Evolutionary conservation across 2,888 invertebrate genomes (phyloP).

Genomic region (Neuroscelio doddi): DNA sequence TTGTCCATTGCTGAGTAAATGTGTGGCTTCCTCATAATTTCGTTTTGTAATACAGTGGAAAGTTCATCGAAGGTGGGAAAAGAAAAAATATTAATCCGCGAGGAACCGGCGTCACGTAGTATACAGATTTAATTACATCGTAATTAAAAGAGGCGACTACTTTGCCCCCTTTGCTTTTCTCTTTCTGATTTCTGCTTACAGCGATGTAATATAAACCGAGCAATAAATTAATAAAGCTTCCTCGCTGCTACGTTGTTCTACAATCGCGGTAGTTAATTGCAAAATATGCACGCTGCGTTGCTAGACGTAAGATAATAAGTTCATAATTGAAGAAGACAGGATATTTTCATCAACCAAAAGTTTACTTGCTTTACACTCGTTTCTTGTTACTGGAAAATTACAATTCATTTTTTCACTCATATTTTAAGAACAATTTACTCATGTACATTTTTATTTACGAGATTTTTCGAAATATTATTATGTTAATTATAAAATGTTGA

Average conservation of each 20-base stretch:
- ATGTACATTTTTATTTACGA: too few species aligned
- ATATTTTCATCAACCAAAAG: conserved; percentile 38
- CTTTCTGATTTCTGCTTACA: conserved; percentile 47
- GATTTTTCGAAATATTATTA: too few species aligned
- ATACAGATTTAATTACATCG: conserved; percentile 61
- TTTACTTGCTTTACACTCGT: conserved; percentile 19
- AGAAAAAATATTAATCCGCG: conserved; percentile 49
- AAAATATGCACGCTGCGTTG: conserved; percentile 36
- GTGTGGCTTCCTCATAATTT: conserved; percentile 22
- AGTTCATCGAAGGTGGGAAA: conserved; percentile 21
- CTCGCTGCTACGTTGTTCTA: conserved; percentile 55
- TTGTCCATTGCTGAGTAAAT: too few species aligned
- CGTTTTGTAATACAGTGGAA: conserved; percentile 27
- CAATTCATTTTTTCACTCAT: conserved; percentile 29
- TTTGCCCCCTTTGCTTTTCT: conserved; percentile 38
- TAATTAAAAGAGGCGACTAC: conserved; percentile 63
- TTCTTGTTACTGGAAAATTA: conserved; percentile 23
- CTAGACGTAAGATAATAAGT: conserved; percentile 54
- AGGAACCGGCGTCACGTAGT: conserved; percentile 24
- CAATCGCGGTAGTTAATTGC: conserved; percentile 57
- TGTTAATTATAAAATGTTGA: too few species aligned
- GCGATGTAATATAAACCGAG: conserved; percentile 58
- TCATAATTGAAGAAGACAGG: conserved; percentile 63
- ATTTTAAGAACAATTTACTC: too few species aligned
- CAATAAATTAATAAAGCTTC: conserved; percentile 69